These are phyloP conservation scores for Homalodisca vitripennis DNA, from an alignment of 1,140 invertebrate species.

Conservation along the genomic window DNA sequence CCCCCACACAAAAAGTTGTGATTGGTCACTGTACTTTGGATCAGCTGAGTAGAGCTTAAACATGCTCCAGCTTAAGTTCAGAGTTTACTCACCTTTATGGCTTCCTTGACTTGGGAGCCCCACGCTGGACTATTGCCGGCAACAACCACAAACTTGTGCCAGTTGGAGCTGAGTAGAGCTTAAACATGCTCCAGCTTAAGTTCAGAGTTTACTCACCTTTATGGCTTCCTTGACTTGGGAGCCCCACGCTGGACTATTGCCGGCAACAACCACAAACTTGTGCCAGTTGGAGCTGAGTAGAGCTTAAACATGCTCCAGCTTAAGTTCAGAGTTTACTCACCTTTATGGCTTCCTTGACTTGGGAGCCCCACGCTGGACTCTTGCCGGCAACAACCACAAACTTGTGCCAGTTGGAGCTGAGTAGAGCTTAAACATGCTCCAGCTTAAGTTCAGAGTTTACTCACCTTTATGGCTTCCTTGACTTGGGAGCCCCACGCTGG, in stretches of 20 bases:
- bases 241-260: conserved; percentile 61
- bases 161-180: conserved; percentile 67
- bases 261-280: conserved; percentile 69
- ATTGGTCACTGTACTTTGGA: no score
- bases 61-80: no score
- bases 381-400: conserved; percentile 70
- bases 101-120: conserved; percentile 64
- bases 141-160: conserved; percentile 71
- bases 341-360: conserved; percentile 69
- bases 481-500: conserved; percentile 65
- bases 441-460: no score
- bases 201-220: no score
- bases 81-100: conserved; percentile 72
- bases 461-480: conserved; percentile 68
- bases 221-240: conserved; percentile 68
- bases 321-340: no score
- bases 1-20: no score
- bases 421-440: no score
- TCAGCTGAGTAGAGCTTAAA: no score
- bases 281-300: conserved; percentile 70
- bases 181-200: no score
- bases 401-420: conserved; percentile 69
- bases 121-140: conserved; percentile 64
- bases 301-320: no score
- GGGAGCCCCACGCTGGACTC: conserved; percentile 60